These are phyloP conservation scores for Lophius piscatorius DNA, from an alignment of 2,113 vertebrate genomes.

Conservation along the genomic window DNA sequence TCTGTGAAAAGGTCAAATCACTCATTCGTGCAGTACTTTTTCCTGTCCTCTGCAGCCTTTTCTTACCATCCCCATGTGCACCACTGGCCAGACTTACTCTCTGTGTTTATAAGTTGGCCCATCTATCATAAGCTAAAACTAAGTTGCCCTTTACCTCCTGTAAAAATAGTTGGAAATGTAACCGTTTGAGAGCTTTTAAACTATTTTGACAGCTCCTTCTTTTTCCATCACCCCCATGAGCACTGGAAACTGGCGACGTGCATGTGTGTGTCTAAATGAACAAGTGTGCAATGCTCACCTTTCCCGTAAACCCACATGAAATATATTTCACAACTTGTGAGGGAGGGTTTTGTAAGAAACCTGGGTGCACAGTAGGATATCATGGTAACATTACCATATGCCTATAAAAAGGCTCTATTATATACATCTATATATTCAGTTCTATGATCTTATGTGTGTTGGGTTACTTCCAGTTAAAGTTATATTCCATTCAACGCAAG, in stretches of 20 bases:
- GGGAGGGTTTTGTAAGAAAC: constrained; percentile 64
- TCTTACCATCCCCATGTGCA: constrained; percentile 68
- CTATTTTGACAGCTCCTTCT: constrained; percentile 76
- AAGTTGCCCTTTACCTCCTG: constrained; percentile 75
- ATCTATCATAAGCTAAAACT: constrained; percentile 71
- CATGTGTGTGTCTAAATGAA: constrained; percentile 58
- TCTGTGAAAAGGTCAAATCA: constrained; percentile 81
- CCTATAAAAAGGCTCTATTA: constrained; percentile 37
- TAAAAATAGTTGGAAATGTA: constrained; percentile 76
- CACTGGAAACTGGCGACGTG: constrained; percentile 64
- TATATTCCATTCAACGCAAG: constrained; percentile 49
- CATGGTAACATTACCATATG: constrained; percentile 56
- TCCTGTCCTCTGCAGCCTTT: constrained; percentile 73
- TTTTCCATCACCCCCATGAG: constrained; percentile 71
- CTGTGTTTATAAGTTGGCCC: constrained; percentile 78
- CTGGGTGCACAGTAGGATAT: constrained; percentile 57
- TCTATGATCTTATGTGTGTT: constrained; percentile 41
- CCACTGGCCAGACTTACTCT: constrained; percentile 66
- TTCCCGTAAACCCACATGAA: constrained; percentile 73
- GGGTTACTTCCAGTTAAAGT: constrained; percentile 47
- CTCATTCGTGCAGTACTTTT: constrained; percentile 74
- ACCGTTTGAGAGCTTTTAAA: constrained; percentile 74
- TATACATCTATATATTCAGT: neutral
- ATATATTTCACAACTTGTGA: constrained; percentile 73
- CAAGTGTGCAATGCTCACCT: constrained; percentile 58